phyloP scores from a whole-genome alignment of 35 echinoderm and acorn worm genomes.

The Patiria miniata region DNA sequence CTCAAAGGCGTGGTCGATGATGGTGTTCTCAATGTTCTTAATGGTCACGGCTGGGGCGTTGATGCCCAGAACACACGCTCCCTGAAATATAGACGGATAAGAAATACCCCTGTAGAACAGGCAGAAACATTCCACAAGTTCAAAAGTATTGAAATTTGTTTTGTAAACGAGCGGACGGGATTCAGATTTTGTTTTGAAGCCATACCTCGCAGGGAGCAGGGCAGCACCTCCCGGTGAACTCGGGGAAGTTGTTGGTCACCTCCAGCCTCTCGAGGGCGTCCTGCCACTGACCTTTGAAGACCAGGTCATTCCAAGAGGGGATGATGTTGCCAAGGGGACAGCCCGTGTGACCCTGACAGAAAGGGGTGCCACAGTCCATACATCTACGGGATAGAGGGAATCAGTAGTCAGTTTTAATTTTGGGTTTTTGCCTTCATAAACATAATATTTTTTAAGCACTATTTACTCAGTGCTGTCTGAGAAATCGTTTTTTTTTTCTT shows the following conservation, averaged over 20 bases:
- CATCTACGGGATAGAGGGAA: constrained; percentile 49
- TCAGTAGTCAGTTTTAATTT: too few relatives aligned
- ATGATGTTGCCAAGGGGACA: constrained; percentile 99
- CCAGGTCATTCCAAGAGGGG: constrained; percentile 96
- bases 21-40: constrained; percentile 96
- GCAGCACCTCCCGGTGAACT: constrained; percentile 96
- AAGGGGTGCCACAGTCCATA: constrained; percentile 99
- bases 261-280: constrained; percentile 91
- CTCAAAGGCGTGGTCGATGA: constrained; percentile 98
- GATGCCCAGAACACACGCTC: constrained; percentile 93
- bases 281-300: constrained; percentile 94
- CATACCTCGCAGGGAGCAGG: constrained; percentile 98
- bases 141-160: too few relatives aligned
- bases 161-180: too few relatives aligned
- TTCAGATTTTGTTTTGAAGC: too few relatives aligned
- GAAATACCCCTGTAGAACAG: background rate
- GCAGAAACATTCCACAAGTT: too few relatives aligned
- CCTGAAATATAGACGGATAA: constrained; percentile 48
- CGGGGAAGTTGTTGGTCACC: constrained; percentile 97
- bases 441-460: too few relatives aligned
- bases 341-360: constrained; percentile 94
- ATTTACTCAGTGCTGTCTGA: too few relatives aligned
- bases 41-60: constrained; percentile 94
- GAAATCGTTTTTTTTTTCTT: too few relatives aligned
- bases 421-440: too few relatives aligned